Conservation (phyloP, 2,888 invertebrate species). For the Cybosia mesomella region DNA sequence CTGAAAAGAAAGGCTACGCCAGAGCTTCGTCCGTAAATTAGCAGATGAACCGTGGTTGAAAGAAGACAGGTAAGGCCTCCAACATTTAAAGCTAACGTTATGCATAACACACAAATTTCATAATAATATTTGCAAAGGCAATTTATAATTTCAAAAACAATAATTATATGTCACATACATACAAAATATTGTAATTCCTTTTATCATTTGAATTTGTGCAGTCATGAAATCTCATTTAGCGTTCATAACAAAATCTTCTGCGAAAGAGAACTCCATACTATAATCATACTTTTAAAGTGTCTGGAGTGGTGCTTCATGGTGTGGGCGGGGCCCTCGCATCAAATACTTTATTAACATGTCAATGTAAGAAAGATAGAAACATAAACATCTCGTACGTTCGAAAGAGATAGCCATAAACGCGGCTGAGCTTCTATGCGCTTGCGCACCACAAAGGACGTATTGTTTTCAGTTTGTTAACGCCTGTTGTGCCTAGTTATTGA, state of each 20-base stretch:
- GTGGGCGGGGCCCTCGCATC: conserved; percentile 64
- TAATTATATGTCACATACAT: not conserved
- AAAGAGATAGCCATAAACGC: conserved; percentile 53
- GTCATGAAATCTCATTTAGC: conserved; percentile 39
- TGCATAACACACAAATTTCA: too few relatives aligned
- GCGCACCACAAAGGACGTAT: conserved; percentile 65
- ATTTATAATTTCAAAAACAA: not conserved
- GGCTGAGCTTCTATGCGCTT: conserved; percentile 63
- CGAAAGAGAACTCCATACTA: conserved; percentile 38
- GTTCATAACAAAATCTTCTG: conserved; percentile 40
- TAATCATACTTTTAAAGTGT: conserved; percentile 51
- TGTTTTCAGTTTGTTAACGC: conserved; percentile 70
- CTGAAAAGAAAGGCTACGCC: too few relatives aligned
- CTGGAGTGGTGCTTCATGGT: conserved; percentile 45
- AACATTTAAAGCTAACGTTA: too few relatives aligned
- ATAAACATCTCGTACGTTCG: conserved; percentile 47
- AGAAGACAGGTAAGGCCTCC: too few relatives aligned
- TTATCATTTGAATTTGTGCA: conserved; percentile 30
- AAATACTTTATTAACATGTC: conserved; percentile 76
- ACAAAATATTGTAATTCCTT: conserved; percentile 16
- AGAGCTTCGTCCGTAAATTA: too few relatives aligned
- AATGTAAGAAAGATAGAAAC: conserved; percentile 62
- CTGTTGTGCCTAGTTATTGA: conserved; percentile 66
- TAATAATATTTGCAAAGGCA: not conserved
- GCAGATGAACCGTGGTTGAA: too few relatives aligned